Evolutionary conservation across 1,140 invertebrate genomes (phyloP).

Genomic region (Lasioglossum baleicum): DNA sequence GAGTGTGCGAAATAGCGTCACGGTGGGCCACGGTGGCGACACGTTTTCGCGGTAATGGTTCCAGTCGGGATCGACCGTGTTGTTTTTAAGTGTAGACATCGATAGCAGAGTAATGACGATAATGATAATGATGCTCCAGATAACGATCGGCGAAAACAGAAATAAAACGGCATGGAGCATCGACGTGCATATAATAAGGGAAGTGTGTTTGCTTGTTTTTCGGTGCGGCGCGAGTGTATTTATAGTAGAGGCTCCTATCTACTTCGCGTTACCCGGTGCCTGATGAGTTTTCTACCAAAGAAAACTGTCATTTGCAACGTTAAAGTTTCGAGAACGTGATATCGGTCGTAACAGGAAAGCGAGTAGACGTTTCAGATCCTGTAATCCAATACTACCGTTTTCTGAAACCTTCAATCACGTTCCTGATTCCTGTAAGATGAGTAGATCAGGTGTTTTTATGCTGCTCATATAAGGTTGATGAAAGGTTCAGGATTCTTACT

Average conservation of each 20-base stretch:
- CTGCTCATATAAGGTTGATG: not conserved
- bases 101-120: conserved; percentile 36
- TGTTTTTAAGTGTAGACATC: conserved; percentile 17
- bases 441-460: not conserved
- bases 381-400: not conserved
- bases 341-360: not conserved
- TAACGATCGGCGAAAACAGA: conserved; percentile 32
- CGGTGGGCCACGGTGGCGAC: not conserved
- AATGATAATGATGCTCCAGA: conserved; percentile 29
- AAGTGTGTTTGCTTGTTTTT: conserved; percentile 33
- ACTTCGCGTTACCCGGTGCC: not conserved
- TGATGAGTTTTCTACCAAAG: not conserved
- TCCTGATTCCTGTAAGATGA: not conserved
- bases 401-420: not conserved
- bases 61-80: conserved; percentile 4
- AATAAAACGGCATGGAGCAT: conserved; percentile 17
- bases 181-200: conserved; percentile 35
- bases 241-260: conserved; percentile 12
- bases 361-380: not conserved
- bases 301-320: conserved; percentile 19
- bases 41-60: conserved; percentile 26
- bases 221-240: conserved; percentile 8
- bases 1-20: not conserved
- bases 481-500: not conserved
- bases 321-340: conserved; percentile 3